Evolutionary conservation across 23 tunicate genomes (phyloP).

Genomic region (Phallusia fumigata): DNA sequence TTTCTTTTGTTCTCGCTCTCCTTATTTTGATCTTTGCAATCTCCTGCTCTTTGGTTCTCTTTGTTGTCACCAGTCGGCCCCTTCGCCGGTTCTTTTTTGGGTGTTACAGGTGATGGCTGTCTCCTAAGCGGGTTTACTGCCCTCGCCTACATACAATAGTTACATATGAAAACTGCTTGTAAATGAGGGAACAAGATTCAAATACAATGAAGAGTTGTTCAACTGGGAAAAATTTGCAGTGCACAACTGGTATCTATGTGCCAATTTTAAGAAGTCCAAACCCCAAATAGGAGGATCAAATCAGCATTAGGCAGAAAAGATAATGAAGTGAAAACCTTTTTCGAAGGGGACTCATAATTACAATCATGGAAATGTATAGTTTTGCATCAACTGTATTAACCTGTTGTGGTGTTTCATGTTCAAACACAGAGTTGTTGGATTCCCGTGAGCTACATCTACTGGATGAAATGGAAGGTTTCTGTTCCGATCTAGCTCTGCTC

Average conservation of each 20-base stretch:
- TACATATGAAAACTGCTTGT: no score
- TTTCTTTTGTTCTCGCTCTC: background rate
- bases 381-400: no score
- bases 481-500: conserved; percentile 19
- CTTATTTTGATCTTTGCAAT: background rate
- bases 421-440: conserved; percentile 34
- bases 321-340: no score
- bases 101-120: background rate
- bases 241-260: no score
- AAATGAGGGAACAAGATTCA: no score
- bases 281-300: no score
- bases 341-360: no score
- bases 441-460: conserved; percentile 52
- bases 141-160: background rate
- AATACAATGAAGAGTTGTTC: no score
- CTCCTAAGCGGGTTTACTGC: background rate
- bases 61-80: background rate
- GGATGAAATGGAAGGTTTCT: conserved; percentile 31
- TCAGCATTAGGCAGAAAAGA: no score
- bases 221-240: no score
- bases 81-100: background rate
- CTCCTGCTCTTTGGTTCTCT: background rate
- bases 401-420: conserved; percentile 15
- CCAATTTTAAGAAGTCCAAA: no score
- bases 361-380: no score